A percentile compares a stretch with the other conserved stretches of the same genome.
These are phyloP conservation scores for Eulemur mongoz DNA, from an alignment of 2,797 vertebrate genomes.

Conservation along the genomic window DNA sequence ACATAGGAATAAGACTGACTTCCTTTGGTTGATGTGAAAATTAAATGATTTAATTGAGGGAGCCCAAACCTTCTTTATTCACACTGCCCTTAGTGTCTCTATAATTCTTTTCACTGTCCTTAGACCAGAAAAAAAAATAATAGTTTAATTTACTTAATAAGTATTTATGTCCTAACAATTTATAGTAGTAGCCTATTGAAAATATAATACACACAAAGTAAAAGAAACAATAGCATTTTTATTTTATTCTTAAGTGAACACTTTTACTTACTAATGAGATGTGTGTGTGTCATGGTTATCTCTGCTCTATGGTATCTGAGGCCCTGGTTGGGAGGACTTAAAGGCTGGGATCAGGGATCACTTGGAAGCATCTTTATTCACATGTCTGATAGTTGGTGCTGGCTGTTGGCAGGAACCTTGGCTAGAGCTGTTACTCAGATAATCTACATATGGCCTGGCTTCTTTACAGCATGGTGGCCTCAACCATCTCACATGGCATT, in stretches of 20 bases:
- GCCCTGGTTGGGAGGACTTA: not conserved
- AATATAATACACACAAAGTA: not conserved
- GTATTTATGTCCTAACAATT: not conserved
- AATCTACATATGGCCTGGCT: not conserved
- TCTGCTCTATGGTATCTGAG: not conserved
- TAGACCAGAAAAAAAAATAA: not conserved
- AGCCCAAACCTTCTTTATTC: not conserved
- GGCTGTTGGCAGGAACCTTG: not conserved
- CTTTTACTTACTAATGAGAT: not conserved
- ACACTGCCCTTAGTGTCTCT: not conserved
- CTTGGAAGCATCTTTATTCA: not conserved
- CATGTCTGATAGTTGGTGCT: not conserved
- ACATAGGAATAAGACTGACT: not conserved
- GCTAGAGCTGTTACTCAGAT: not conserved
- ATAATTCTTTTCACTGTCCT: not conserved
- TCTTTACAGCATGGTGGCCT: not conserved
- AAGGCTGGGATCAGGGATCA: not conserved
- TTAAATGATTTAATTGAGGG: not conserved
- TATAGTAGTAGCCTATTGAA: not conserved
- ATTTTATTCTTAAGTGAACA: not conserved
- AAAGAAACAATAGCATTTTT: not conserved
- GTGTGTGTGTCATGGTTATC: not conserved
- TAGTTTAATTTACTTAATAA: not conserved
- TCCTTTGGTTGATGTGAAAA: not conserved
- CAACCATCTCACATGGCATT: too few species aligned